These are phyloP conservation scores for Mustelus asterias DNA, from an alignment of 2,113 vertebrate species.

Conservation along the genomic window DNA sequence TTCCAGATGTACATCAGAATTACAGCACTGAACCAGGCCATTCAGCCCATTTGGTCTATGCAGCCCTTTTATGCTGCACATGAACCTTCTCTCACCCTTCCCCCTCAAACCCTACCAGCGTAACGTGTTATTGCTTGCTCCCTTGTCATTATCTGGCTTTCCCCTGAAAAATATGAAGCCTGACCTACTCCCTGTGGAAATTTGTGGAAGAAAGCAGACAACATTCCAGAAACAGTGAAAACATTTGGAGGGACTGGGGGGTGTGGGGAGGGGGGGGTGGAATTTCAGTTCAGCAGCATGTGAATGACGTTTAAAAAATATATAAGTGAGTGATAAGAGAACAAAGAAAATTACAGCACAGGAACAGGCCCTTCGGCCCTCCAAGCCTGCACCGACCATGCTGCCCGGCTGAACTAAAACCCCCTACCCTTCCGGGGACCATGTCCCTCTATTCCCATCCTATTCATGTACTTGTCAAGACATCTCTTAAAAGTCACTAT, in stretches of 20 bases:
- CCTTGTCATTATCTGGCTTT: not conserved
- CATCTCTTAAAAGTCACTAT: too few relatives aligned
- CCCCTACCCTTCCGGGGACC: too few relatives aligned
- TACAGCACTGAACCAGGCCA: not conserved
- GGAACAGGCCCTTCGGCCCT: too few relatives aligned
- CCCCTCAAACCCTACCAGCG: not conserved
- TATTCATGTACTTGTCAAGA: too few relatives aligned
- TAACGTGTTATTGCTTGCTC: not conserved
- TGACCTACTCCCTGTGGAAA: not conserved
- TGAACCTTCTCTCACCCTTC: not conserved
- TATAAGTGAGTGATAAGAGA: not conserved
- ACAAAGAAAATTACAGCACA: too few relatives aligned
- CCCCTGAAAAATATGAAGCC: not conserved
- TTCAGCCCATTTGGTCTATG: not conserved
- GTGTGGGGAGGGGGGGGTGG: too few relatives aligned
- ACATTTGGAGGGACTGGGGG: not conserved
- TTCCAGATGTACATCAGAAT: not conserved
- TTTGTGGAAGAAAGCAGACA: not conserved
- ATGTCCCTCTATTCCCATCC: too few relatives aligned
- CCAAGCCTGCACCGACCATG: too few relatives aligned
- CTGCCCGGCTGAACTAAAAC: too few relatives aligned
- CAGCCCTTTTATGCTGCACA: not conserved
- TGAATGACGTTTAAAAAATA: not conserved
- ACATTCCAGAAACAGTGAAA: not conserved
- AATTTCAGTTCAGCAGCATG: not conserved